phyloP scores from a whole-genome alignment of 2,113 vertebrate genomes.

The cattle (Bos taurus) region ARS-UCD2.0 NC_037342.1:19247001-19247500 shows the following conservation, averaged over 20 bases:
- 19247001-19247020: background rate
- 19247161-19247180: background rate
- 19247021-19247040: background rate
- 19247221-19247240: background rate
- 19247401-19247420: background rate
- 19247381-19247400: background rate
- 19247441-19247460: background rate
- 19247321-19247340: background rate
- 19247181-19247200: background rate
- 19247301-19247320: background rate
- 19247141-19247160: background rate
- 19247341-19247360: background rate
- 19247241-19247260: background rate
- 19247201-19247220: background rate
- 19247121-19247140: background rate
- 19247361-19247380: background rate
- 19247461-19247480: background rate
- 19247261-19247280: background rate
- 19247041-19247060: background rate
- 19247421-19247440: background rate
- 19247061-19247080: background rate
- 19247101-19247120: background rate
- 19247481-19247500: background rate
- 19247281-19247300: background rate
- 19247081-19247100: background rate